Evolutionary conservation across 2,888 invertebrate species (phyloP).

Genomic region (Parasteatoda lunata): DNA sequence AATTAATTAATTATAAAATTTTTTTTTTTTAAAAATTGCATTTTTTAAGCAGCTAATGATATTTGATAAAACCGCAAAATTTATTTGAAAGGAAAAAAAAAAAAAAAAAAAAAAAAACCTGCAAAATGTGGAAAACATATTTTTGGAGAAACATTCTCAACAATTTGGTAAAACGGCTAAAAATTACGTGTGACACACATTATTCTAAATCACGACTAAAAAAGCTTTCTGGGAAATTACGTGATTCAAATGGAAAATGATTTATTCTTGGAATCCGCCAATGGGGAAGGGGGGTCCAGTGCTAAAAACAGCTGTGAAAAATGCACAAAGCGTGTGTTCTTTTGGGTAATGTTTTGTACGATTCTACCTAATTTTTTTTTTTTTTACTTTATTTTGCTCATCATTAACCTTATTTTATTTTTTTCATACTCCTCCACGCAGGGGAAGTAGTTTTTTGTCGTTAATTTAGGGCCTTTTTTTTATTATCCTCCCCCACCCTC

Average conservation of each 20-base stretch:
- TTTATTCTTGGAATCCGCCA: constrained; percentile 48
- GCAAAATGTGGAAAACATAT: not conserved
- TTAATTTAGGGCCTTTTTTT: constrained; percentile 18
- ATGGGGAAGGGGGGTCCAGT: constrained; percentile 10
- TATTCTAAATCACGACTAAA: constrained; percentile 45
- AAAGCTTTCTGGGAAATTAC: constrained; percentile 42
- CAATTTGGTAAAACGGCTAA: not conserved
- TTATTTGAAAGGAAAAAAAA: too few species aligned
- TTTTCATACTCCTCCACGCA: constrained; percentile 35
- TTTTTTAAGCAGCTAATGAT: too few species aligned
- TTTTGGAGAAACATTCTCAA: not conserved
- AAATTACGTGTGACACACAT: constrained; percentile 24
- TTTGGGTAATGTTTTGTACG: constrained; percentile 18
- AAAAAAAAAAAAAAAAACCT: too few species aligned
- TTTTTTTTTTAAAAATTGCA: too few species aligned
- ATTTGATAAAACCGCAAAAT: too few species aligned
- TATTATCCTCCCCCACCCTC: constrained; percentile 9
- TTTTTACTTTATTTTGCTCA: constrained; percentile 9
- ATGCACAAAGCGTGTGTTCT: constrained; percentile 50
- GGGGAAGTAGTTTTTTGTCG: constrained; percentile 2
- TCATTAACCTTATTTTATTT: constrained; percentile 56
- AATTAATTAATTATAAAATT: too few species aligned
- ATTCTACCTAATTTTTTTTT: constrained; percentile 8
- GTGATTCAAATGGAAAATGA: constrained; percentile 14
- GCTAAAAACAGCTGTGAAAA: constrained; percentile 53